Percentiles rank a stretch among this genome's conserved stretches.
Conservation (phyloP, 2,797 vertebrate species). For the Gadopsis bispinosus region DNA sequence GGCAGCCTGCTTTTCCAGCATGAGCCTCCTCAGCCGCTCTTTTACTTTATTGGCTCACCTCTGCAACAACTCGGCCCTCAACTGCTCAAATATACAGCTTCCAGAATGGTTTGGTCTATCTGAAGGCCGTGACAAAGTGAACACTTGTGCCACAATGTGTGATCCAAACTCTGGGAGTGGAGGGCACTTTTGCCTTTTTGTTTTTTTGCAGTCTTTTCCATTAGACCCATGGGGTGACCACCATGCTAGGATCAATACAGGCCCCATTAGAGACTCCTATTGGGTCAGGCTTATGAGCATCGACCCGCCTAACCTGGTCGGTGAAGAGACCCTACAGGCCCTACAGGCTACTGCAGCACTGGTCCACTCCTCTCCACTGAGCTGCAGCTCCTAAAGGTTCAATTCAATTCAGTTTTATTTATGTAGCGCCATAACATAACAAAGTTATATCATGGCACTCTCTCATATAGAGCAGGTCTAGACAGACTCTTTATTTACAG, state of each 20-base stretch:
- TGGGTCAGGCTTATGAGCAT: slow-evolving; percentile 71
- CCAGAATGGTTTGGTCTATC: slow-evolving; percentile 19
- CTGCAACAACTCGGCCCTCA: slow-evolving; percentile 4
- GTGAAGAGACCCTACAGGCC: slow-evolving; percentile 54
- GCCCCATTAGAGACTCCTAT: slow-evolving; percentile 79
- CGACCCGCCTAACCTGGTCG: slow-evolving; percentile 60
- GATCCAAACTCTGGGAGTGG: slow-evolving; percentile 42
- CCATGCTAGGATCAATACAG: slow-evolving; percentile 76
- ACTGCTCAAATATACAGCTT: slow-evolving; percentile 38
- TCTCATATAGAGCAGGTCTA: no score
- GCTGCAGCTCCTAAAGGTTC: slow-evolving; percentile 33
- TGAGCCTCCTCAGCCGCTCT: slow-evolving; percentile 32
- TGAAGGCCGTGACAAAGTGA: slow-evolving; percentile 57
- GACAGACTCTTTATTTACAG: no score
- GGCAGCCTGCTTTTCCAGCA: slow-evolving; percentile 47
- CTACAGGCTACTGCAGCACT: slow-evolving; percentile 10
- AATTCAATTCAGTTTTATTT: no score
- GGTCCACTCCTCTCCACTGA: slow-evolving; percentile 40
- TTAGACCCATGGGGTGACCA: slow-evolving; percentile 75
- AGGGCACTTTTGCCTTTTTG: slow-evolving; percentile 40
- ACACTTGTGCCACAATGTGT: slow-evolving; percentile 40
- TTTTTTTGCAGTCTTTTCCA: slow-evolving; percentile 64
- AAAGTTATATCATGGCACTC: no score
- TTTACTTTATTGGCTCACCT: slow-evolving; percentile 31
- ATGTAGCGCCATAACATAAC: no score